Base-by-base conservation (phyloP, 2,797 vertebrate species). In the Melanotaenia nigrans region DNA sequence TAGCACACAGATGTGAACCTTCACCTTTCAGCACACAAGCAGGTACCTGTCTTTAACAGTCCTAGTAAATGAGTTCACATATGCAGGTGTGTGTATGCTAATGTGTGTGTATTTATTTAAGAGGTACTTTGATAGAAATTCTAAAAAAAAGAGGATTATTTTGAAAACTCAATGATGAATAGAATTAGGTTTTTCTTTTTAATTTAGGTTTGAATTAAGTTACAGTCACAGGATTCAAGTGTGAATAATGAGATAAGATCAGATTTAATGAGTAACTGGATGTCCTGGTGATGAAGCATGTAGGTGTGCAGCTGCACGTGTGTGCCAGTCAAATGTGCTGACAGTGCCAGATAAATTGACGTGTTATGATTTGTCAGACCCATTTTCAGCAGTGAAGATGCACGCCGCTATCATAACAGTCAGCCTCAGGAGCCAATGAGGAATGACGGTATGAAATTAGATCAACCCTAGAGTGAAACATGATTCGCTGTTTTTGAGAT, bases 11-110 rank as follows among this genome's bases (percentile, higher is more conserved):
- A 88, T 89, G 91, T 88, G 85, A 91, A 73, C 91, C 87, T 79
- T 92, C 56, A 89, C 90, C 90, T 81, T 82, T 33, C 56, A 30
- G 68, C 79, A 78, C 81, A 77, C 7, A 56, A 74, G 75, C 75
- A 74, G 80, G 81, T 90, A 92, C 90, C 90, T 93, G 91, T 28
- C 89, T 82, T 91, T 89, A 86, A 87, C 91, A 92, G 81, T 65
- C 61, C n/a, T 40, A 35, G 65, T 79, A 68, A 86, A 82, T 83
- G 87, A 89, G 87, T 78, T 92, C 82, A 85, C 59, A 78, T 59
- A 67, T 78, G 64, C 67, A 78, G 40, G 87, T 84, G 85, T 70
- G 75, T 42, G 64, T 65, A 45, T 65, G 59, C 36, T 28, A 14
- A 66, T 32, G 65, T 60, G 67, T 68, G 74, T 66, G 9, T 68